Percentiles rank a stretch among this genome's conserved stretches.
phyloP scores from a whole-genome alignment of 1,140 invertebrate genomes.

The Caenorhabditis inopinata region DNA sequence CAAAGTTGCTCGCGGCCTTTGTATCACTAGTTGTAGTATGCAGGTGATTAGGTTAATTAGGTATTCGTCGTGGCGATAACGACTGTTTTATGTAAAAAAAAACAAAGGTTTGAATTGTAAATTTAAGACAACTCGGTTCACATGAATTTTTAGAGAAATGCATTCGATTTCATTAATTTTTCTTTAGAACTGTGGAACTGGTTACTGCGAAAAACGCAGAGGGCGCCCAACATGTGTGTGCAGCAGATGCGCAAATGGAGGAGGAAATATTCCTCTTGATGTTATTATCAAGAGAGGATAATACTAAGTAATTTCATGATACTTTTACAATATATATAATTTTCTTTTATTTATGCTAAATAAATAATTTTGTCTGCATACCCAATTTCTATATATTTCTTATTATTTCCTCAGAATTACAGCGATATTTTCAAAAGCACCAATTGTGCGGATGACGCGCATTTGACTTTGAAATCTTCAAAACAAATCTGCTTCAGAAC shows the following conservation, averaged over 20 bases:
- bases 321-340: not conserved
- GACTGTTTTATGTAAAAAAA: no score
- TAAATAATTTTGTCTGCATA: not conserved
- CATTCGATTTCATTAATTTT: no score
- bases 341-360: not conserved
- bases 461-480: no score
- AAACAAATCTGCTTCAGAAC: no score
- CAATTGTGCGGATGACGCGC: no score
- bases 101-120: no score
- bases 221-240: constrained; percentile 19
- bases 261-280: constrained; percentile 29
- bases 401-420: no score
- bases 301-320: not conserved
- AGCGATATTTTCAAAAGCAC: no score
- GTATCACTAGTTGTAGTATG: constrained; percentile 10
- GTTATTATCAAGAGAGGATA: not conserved
- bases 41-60: not conserved
- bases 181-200: constrained; percentile 29
- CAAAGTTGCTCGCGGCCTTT: constrained; percentile 5
- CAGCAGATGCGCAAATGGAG: constrained; percentile 20
- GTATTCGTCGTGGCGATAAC: no score
- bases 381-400: no score
- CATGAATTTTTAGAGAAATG: no score
- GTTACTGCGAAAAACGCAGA: constrained; percentile 3
- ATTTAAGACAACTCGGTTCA: no score